Conservation (phyloP, 2,113 vertebrate species). For the Gopherus flavomarginatus region DNA sequence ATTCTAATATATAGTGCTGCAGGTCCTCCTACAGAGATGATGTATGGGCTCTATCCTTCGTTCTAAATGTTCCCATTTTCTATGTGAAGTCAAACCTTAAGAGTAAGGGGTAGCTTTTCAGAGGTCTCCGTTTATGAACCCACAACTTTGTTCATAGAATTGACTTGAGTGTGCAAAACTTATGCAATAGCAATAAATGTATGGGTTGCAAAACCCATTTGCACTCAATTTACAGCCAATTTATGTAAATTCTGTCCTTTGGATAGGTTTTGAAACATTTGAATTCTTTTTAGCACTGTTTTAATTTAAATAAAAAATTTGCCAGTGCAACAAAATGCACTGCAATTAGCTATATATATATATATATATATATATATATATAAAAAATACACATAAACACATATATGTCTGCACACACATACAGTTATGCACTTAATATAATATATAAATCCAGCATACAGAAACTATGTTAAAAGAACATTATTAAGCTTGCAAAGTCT, state of each 20-base stretch:
- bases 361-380: too few relatives aligned
- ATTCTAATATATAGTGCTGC: neutral
- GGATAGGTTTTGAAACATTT: neutral
- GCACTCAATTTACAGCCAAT: neutral
- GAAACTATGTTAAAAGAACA: neutral
- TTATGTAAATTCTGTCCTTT: neutral
- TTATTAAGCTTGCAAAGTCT: neutral
- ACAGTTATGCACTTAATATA: too few relatives aligned
- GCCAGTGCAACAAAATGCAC: neutral
- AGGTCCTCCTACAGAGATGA: neutral
- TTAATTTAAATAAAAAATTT: neutral
- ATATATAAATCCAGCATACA: neutral
- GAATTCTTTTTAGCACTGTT: neutral
- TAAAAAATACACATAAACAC: too few relatives aligned
- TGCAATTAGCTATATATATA: neutral
- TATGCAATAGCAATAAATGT: neutral
- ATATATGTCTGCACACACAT: too few relatives aligned
- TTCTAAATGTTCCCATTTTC: neutral
- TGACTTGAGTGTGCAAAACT: neutral
- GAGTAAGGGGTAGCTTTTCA: neutral
- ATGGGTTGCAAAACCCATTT: fast-evolving
- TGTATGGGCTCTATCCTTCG: neutral
- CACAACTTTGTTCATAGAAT: neutral
- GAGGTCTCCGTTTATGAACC: neutral
- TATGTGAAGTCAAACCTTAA: neutral